A percentile compares a stretch with the other conserved stretches of the same genome.
These are phyloP conservation scores for Diorhabda sublineata DNA, from an alignment of 1,140 invertebrate species.

Conservation along the genomic window DNA sequence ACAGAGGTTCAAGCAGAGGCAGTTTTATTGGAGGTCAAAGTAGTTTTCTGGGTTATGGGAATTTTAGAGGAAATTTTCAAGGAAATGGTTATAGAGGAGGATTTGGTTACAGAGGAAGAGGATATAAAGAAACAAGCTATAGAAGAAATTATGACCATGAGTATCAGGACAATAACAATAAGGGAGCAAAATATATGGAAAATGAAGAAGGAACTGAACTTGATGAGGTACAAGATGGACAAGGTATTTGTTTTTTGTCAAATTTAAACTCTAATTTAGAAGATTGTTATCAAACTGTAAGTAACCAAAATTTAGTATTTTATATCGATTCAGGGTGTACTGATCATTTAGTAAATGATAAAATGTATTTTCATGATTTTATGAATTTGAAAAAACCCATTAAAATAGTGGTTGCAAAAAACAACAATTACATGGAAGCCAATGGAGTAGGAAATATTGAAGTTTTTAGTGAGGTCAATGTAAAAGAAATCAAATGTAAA, in stretches of 20 bases:
- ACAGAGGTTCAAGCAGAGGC: neutral
- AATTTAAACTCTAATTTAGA: neutral
- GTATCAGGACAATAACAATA: neutral
- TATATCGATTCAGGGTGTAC: neutral
- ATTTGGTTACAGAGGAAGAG: neutral
- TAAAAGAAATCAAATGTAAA: neutral
- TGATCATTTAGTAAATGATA: neutral
- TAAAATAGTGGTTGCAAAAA: neutral
- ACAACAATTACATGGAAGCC: slow-evolving; percentile 7
- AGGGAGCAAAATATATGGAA: neutral
- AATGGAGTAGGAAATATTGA: slow-evolving; percentile 10
- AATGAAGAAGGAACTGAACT: neutral
- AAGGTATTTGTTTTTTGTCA: slow-evolving; percentile 12
- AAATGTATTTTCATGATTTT: neutral
- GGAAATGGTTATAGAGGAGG: neutral
- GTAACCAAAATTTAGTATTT: neutral
- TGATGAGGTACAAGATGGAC: neutral
- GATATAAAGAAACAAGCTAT: no score
- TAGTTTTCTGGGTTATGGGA: neutral
- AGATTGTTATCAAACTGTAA: neutral
- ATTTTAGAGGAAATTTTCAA: neutral
- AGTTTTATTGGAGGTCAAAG: no score
- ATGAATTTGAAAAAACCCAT: neutral
- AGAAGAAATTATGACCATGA: no score
- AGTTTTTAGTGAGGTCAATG: neutral